Conservation (phyloP, 2,113 vertebrate genomes). For the Silurus glanis region DNA sequence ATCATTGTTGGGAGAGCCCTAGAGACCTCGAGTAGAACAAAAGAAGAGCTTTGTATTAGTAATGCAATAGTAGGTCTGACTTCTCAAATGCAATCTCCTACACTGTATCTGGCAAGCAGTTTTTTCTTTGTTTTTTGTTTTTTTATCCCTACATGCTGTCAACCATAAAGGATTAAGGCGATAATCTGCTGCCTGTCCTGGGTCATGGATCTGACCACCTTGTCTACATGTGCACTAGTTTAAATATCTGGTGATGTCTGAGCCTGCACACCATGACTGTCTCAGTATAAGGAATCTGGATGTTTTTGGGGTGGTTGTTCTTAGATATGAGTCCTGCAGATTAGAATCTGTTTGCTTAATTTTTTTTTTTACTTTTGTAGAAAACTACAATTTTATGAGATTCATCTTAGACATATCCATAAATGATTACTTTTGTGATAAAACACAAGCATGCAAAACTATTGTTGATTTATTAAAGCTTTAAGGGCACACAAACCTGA, state of each 20-base stretch:
- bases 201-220: not conserved
- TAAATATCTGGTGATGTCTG: not conserved
- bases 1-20: too few relatives aligned
- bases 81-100: not conserved
- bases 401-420: not conserved
- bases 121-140: too few relatives aligned
- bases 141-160: constrained; percentile 1
- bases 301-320: too few relatives aligned
- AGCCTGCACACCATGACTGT: not conserved
- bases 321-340: not conserved
- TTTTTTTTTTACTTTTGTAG: not conserved
- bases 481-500: constrained; percentile 35
- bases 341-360: not conserved
- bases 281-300: not conserved
- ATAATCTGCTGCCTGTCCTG: not conserved
- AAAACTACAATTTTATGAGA: not conserved
- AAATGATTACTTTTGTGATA: not conserved
- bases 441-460: constrained; percentile 10
- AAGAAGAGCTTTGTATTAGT: not conserved
- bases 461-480: constrained; percentile 38
- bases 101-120: not conserved
- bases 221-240: constrained; percentile 4
- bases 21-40: not conserved
- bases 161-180: not conserved
- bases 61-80: not conserved